Percentiles rank a stretch among this genome's conserved stretches.
Conservation (phyloP, 2,113 vertebrate species). For the Chloropsis cyanopogon region DNA sequence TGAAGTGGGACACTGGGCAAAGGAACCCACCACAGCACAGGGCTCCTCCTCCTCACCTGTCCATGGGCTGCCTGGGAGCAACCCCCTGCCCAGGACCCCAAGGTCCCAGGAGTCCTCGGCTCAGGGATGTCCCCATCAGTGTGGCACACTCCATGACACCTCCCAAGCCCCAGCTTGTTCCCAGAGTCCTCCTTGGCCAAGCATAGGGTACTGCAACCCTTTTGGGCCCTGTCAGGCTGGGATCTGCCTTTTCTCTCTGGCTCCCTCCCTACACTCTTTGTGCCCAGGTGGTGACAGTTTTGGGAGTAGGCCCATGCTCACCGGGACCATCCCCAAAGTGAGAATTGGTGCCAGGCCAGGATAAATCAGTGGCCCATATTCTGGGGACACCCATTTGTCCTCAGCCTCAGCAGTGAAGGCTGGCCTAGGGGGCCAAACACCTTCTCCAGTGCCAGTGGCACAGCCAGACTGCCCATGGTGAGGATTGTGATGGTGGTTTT, state of each 20-base stretch:
- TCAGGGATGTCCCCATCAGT: neutral
- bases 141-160: neutral
- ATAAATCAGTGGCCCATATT: neutral
- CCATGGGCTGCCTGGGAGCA: neutral
- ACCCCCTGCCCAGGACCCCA: neutral
- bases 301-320: neutral
- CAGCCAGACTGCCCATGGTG: neutral
- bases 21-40: neutral
- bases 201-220: neutral
- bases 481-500: fast-evolving
- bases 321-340: fast-evolving
- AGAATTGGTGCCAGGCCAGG: neutral
- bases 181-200: neutral
- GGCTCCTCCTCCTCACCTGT: neutral
- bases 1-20: neutral
- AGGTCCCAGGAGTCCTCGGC: fast-evolving
- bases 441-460: neutral
- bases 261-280: neutral
- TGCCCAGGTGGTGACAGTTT: neutral
- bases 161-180: neutral
- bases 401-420: too few relatives aligned
- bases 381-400: neutral
- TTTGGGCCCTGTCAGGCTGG: neutral
- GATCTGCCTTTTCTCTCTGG: neutral
- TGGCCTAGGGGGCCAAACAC: neutral